phyloP scores from a whole-genome alignment of 2,797 vertebrate genomes.

The Bradypus variegatus region DNA sequence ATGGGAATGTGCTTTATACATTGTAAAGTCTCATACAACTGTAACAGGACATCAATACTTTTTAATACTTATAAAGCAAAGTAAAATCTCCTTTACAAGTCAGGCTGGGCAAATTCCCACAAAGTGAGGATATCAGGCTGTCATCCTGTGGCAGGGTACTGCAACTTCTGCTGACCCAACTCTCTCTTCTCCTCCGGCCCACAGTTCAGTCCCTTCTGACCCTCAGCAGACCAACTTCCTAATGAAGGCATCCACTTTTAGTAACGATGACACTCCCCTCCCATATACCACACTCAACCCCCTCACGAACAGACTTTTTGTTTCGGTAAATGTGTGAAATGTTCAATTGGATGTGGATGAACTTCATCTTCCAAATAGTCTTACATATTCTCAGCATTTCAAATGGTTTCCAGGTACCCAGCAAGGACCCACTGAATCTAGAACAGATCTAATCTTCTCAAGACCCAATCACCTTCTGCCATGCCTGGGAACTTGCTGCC shows the following conservation, averaged over 20 bases:
- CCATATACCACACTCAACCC: background rate
- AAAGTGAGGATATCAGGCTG: background rate
- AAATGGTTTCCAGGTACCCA: background rate
- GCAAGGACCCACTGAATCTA: background rate
- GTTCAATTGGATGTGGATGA: background rate
- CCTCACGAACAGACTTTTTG: background rate
- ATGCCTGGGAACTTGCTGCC: background rate
- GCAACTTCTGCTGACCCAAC: background rate
- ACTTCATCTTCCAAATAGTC: background rate
- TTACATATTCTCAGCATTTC: background rate
- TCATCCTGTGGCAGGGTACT: background rate
- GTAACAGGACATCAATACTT: background rate
- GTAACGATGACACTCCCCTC: background rate
- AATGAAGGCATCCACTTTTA: background rate
- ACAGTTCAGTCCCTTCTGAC: background rate
- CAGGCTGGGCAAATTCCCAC: background rate
- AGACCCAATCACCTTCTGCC: background rate
- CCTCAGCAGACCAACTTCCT: background rate
- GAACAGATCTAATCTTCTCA: background rate
- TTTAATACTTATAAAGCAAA: background rate
- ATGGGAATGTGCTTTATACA: conserved; percentile 22
- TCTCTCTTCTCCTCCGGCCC: background rate
- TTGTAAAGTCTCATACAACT: conserved; percentile 15
- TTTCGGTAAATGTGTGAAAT: conserved; percentile 11
- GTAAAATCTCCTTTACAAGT: conserved; percentile 2